Evolutionary conservation across 2,113 vertebrate species (phyloP), one percentile per base, ranked within the genome.

Genomic region (Aphyosemion australe): DNA sequence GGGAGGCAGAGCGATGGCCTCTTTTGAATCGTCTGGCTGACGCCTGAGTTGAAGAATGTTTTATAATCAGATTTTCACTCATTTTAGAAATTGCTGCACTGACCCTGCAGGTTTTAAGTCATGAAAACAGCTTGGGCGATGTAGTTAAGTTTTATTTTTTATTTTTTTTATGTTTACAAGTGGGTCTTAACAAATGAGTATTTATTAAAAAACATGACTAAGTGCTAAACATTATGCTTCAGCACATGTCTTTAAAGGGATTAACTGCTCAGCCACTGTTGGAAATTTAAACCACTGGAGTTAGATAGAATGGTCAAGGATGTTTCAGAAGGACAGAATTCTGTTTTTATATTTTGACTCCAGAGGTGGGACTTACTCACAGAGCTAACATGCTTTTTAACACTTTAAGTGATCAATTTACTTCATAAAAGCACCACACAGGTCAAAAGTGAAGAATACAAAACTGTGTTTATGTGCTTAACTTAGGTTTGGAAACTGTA

Each of bases 281-380:
- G 37, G 55, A 72, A 85, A 78, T 83, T 47, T 70, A 70, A 76
- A 79, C 76, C 51, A 70, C 18, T 65, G 34, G 51, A 73, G 59
- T 42, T 64, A n/a, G n/a, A n/a, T n/a, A n/a, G n/a, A n/a, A n/a
- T n/a, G 32, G 71, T 84, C 69, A 78, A 80, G 78, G 79, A 72
- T 75, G 75, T 60, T 48, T 69, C 50, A 75, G 79, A 63, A 70
- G 55, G 39, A 74, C 42, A 37, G 4, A 37, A 1, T 7, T 37
- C 41, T 39, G 53, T 64, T 16, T 18, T 14, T 12, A 20, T 48
- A 34, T 50, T 42, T 42, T 31, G 26, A 70, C 45, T 57, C 20
- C 15, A 63, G n/a, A 39, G 4, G 20, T 42, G 47, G 5, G 41
- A 57, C 57, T 48, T 61, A 48, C 11, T 72, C 34, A 46, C 34